A percentile compares a stretch with the other conserved stretches of the same genome.
phyloP scores from a whole-genome alignment of 2,888 invertebrate genomes.

The Sialis fuliginosa region DNA sequence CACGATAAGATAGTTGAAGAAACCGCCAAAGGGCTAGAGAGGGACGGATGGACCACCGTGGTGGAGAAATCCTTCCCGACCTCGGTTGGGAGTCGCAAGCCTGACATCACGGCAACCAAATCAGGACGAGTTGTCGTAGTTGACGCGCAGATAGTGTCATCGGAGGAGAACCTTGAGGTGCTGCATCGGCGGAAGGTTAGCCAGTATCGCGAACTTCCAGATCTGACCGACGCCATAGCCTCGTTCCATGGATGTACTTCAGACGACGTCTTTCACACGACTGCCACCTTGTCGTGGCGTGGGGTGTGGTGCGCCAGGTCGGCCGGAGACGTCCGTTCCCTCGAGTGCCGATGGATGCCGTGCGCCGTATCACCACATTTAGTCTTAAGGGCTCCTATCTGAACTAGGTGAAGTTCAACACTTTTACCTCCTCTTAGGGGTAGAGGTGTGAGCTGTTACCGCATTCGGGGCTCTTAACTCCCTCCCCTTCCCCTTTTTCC shows the following conservation, averaged over 20 bases:
- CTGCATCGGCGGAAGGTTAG: conserved; percentile 13
- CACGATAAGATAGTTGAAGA: too few relatives aligned
- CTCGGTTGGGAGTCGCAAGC: conserved; percentile 15
- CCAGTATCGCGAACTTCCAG: conserved; percentile 11
- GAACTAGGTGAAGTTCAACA: too few relatives aligned
- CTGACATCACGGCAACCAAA: conserved; percentile 15
- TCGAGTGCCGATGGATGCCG: too few relatives aligned
- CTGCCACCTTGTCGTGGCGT: conserved; percentile 8
- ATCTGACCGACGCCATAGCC: conserved; percentile 1
- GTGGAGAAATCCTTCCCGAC: conserved; percentile 14
- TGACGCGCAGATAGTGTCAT: conserved; percentile 19
- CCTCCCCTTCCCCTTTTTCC: too few relatives aligned
- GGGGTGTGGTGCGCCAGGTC: conserved; percentile 10
- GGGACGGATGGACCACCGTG: conserved; percentile 14
- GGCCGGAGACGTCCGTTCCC: background rate
- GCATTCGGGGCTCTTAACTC: too few relatives aligned
- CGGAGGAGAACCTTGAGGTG: conserved; percentile 12
- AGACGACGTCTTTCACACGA: conserved; percentile 1
- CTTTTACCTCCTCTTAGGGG: too few relatives aligned
- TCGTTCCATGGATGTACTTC: background rate
- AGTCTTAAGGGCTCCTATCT: too few relatives aligned
- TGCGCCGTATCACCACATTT: too few relatives aligned
- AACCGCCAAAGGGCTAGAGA: conserved; percentile 12
- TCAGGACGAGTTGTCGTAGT: conserved; percentile 14
- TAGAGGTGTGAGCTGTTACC: too few relatives aligned